These are phyloP conservation scores for Nomada ruficornis DNA, from an alignment of 2,888 invertebrate species.

Conservation along the genomic window DNA sequence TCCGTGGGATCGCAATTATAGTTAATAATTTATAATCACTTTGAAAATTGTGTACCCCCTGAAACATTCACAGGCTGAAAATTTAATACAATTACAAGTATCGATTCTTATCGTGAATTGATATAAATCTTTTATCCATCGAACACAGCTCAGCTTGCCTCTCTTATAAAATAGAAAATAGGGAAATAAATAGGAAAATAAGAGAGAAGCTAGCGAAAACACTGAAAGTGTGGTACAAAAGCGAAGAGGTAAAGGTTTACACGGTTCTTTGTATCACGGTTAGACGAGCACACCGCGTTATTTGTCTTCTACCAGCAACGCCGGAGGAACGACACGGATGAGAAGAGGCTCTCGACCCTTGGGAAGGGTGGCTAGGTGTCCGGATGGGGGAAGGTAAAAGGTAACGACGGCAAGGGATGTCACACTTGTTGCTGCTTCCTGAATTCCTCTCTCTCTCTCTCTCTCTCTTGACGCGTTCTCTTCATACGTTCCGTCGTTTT, in stretches of 20 bases:
- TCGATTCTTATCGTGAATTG: not conserved
- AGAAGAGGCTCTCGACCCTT: constrained; percentile 53
- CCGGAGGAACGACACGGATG: constrained; percentile 41
- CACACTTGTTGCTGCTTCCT: constrained; percentile 76
- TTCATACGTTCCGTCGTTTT: constrained; percentile 51
- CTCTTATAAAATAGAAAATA: not conserved
- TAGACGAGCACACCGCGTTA: constrained; percentile 33
- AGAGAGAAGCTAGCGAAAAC: not conserved
- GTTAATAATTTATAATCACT: no score
- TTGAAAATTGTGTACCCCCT: no score
- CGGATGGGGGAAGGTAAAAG: constrained; percentile 63
- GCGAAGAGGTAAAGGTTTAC: not conserved
- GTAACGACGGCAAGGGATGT: constrained; percentile 68
- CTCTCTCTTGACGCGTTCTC: not conserved
- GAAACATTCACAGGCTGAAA: no score
- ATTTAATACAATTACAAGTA: no score
- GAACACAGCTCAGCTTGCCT: no score
- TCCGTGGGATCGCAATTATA: no score
- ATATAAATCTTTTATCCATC: not conserved
- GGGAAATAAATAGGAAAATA: not conserved
- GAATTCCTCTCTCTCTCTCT: constrained; percentile 43
- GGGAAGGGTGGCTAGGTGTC: constrained; percentile 57
- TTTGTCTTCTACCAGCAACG: constrained; percentile 36
- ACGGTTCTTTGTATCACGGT: constrained; percentile 8
- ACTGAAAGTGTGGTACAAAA: not conserved